Conservation (phyloP, 1,140 invertebrate genomes). For the Drosophila athabasca region DNA sequence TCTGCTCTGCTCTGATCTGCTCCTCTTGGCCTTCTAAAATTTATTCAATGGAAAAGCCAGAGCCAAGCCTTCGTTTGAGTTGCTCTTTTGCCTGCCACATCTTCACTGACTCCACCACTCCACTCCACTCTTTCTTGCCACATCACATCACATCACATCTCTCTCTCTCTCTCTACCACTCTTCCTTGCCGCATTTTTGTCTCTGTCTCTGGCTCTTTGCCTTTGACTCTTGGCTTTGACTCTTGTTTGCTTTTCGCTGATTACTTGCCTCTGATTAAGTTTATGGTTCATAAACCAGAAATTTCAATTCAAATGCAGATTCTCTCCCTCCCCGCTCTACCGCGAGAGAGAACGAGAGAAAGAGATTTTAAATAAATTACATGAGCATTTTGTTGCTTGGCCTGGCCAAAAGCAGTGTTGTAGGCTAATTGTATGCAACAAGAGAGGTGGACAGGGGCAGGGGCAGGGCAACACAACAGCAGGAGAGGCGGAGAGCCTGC, state of each 20-base stretch:
- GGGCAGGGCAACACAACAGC: not conserved
- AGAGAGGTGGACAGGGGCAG: conserved; percentile 10
- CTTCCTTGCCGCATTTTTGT: too few species aligned
- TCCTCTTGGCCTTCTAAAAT: conserved; percentile 20
- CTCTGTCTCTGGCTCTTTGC: conserved; percentile 11
- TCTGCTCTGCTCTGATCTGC: too few species aligned
- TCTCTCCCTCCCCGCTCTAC: too few species aligned
- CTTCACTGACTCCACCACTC: not conserved
- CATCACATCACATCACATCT: too few species aligned
- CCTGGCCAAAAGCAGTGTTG: conserved; percentile 35
- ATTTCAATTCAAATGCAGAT: conserved; percentile 48
- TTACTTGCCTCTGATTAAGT: conserved; percentile 67
- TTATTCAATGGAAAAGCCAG: conserved; percentile 25
- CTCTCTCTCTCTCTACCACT: not conserved
- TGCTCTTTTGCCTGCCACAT: conserved; percentile 19
- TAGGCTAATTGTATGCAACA: conserved; percentile 76
- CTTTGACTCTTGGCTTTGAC: conserved; percentile 44
- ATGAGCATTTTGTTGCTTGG: conserved; percentile 48
- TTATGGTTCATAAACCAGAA: conserved; percentile 73
- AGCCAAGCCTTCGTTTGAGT: conserved; percentile 60
- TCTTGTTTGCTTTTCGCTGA: conserved; percentile 57
- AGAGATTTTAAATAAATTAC: conserved; percentile 68
- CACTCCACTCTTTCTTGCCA: too few species aligned
- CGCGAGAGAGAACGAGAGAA: not conserved
- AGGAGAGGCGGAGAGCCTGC: not conserved